Evolutionary conservation across 1,140 invertebrate species (phyloP).

Genomic region (Pseudomyrmex concolor): DNA sequence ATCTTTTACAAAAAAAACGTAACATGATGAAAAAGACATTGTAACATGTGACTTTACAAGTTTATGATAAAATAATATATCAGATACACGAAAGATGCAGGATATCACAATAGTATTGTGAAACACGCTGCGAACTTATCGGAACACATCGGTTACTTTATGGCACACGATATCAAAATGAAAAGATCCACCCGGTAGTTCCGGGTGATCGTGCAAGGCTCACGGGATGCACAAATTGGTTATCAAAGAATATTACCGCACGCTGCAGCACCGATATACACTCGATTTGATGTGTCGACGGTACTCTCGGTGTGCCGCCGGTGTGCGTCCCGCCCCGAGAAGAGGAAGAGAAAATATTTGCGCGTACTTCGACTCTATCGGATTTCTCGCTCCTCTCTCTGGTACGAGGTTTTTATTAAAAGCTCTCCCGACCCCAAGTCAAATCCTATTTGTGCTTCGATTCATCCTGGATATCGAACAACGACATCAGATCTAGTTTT

Average conservation of each 20-base stretch:
- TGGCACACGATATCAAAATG: not conserved
- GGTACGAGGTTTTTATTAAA: slow-evolving; percentile 80
- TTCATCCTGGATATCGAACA: slow-evolving; percentile 67
- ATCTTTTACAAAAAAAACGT: not conserved
- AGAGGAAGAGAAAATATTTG: slow-evolving; percentile 81
- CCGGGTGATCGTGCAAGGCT: slow-evolving; percentile 65
- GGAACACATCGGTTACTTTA: slow-evolving; percentile 14
- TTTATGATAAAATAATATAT: not conserved
- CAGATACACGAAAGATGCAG: not conserved
- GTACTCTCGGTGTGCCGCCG: slow-evolving; percentile 69
- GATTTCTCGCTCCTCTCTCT: slow-evolving; percentile 79
- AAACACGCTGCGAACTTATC: not conserved
- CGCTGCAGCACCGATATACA: slow-evolving; percentile 80
- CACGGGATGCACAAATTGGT: slow-evolving; percentile 81
- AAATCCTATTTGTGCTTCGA: slow-evolving; percentile 71
- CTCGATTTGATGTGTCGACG: slow-evolving; percentile 82
- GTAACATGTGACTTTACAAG: not conserved
- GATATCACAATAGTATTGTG: not conserved
- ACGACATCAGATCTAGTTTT: slow-evolving; percentile 56
- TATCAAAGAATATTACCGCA: slow-evolving; percentile 83
- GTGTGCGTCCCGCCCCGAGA: slow-evolving; percentile 64
- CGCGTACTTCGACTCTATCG: slow-evolving; percentile 79
- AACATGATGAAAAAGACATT: slow-evolving; percentile 3
- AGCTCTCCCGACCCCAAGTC: slow-evolving; percentile 72
- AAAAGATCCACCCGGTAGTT: slow-evolving; percentile 72